phyloP scores from a whole-genome alignment of 2,888 invertebrate species.

The Morpho achilles region DNA sequence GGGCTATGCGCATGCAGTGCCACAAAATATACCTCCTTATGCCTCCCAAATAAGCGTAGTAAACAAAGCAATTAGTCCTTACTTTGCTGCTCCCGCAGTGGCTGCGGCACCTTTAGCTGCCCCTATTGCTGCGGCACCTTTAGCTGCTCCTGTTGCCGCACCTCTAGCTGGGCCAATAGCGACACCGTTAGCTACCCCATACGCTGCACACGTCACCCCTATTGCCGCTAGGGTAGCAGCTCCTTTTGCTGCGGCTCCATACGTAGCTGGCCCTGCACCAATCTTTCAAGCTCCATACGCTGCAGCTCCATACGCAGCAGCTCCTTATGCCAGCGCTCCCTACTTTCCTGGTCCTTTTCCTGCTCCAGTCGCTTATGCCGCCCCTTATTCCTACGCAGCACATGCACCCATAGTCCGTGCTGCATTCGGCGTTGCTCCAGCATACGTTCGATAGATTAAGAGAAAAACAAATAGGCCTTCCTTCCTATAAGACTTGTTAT shows the following conservation, averaged over 20 bases:
- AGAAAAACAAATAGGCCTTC: slow-evolving; percentile 62
- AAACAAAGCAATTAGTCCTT: slow-evolving; percentile 59
- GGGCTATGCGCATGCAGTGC: slow-evolving; percentile 79
- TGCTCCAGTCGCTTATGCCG: slow-evolving; percentile 36
- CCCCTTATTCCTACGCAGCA: slow-evolving; percentile 39
- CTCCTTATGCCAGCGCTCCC: slow-evolving; percentile 36
- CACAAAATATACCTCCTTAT: slow-evolving; percentile 81
- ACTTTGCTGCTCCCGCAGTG: slow-evolving; percentile 47
- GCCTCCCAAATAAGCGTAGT: slow-evolving; percentile 80
- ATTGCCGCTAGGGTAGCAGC: slow-evolving; percentile 23
- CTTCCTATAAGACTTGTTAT: slow-evolving; percentile 44
- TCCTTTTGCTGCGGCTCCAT: slow-evolving; percentile 28
- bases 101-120: slow-evolving; percentile 46
- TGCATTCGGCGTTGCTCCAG: slow-evolving; percentile 55
- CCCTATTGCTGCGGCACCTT: slow-evolving; percentile 38
- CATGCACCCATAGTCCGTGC: slow-evolving; percentile 47
- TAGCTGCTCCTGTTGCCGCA: slow-evolving; percentile 47
- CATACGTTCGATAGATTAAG: slow-evolving; percentile 69
- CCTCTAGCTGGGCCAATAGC: slow-evolving; percentile 38
- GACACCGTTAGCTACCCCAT: slow-evolving; percentile 30
- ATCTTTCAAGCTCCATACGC: slow-evolving; percentile 7
- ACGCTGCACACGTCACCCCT: slow-evolving; percentile 31
- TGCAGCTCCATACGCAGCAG: slow-evolving; percentile 23
- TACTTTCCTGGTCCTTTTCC: slow-evolving; percentile 31
- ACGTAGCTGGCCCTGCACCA: slow-evolving; percentile 31